Conservation (phyloP, 2,113 vertebrate species). For the Nesogale talazaci region DNA sequence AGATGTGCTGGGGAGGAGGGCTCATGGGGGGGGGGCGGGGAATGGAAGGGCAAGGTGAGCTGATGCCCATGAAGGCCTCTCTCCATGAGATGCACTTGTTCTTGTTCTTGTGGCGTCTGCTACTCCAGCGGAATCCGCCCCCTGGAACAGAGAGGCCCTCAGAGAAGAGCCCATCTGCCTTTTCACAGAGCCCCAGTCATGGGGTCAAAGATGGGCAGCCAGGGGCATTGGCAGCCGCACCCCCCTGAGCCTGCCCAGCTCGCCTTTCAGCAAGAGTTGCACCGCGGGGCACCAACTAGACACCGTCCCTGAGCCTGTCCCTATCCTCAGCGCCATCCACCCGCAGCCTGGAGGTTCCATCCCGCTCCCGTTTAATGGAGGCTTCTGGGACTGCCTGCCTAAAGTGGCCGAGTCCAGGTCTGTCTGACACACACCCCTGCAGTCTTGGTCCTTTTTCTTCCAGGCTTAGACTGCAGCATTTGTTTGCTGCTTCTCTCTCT, state of each 20-base stretch:
- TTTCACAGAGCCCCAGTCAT: too few species aligned
- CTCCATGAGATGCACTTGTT: background rate
- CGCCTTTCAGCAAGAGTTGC: background rate
- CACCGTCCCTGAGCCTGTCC: background rate
- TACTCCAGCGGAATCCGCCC: background rate
- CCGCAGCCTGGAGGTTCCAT: accelerated
- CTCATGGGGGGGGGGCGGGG: too few species aligned
- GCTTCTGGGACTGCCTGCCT: accelerated
- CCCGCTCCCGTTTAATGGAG: background rate
- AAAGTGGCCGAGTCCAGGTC: accelerated
- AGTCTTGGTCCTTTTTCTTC: too few species aligned
- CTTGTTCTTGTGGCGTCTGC: background rate
- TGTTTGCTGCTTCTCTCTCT: background rate
- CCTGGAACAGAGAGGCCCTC: background rate
- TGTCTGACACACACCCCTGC: background rate
- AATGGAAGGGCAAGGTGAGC: accelerated
- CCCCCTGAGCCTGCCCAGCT: background rate
- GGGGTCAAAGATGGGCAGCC: too few species aligned
- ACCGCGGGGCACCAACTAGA: background rate
- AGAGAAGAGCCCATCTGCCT: too few species aligned
- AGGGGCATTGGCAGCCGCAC: too few species aligned
- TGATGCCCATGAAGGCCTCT: accelerated
- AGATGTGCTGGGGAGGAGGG: background rate
- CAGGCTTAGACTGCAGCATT: background rate
- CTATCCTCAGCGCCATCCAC: accelerated